A percentile compares a stretch with the other conserved stretches of the same genome.
phyloP scores from a whole-genome alignment of 2,113 vertebrate genomes.

The Gymnorhina tibicen region DNA sequence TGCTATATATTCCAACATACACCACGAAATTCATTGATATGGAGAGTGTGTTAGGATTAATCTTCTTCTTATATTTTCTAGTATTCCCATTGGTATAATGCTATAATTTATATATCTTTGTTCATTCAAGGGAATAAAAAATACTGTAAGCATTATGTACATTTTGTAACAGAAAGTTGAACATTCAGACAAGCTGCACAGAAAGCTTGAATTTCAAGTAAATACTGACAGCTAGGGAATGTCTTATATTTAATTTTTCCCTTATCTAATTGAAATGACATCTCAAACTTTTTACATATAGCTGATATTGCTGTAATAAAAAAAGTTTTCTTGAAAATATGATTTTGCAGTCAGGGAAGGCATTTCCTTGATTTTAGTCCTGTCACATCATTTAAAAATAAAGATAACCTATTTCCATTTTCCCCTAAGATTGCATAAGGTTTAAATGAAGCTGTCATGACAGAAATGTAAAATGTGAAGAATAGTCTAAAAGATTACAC shows the following conservation, averaged over 20 bases:
- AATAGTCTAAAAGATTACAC: slow-evolving; percentile 45
- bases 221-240: slow-evolving; percentile 8
- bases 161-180: background rate
- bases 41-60: background rate
- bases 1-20: background rate
- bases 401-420: slow-evolving; percentile 57
- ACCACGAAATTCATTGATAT: background rate
- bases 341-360: slow-evolving; percentile 16
- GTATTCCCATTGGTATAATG: background rate
- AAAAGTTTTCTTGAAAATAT: slow-evolving; percentile 24
- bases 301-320: slow-evolving; percentile 9
- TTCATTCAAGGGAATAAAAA: background rate
- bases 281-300: background rate
- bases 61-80: background rate
- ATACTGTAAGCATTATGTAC: background rate
- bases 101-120: background rate
- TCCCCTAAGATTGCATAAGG: slow-evolving; percentile 21
- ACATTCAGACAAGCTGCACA: background rate
- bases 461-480: slow-evolving; percentile 56
- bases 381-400: slow-evolving; percentile 58
- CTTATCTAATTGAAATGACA: slow-evolving; percentile 37
- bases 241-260: slow-evolving; percentile 13
- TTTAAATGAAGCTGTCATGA: slow-evolving; percentile 59
- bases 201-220: background rate
- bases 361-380: slow-evolving; percentile 40